These are phyloP conservation scores for Leptinotarsa tumamoca DNA, from an alignment of 2,888 invertebrate species.

Conservation along the genomic window DNA sequence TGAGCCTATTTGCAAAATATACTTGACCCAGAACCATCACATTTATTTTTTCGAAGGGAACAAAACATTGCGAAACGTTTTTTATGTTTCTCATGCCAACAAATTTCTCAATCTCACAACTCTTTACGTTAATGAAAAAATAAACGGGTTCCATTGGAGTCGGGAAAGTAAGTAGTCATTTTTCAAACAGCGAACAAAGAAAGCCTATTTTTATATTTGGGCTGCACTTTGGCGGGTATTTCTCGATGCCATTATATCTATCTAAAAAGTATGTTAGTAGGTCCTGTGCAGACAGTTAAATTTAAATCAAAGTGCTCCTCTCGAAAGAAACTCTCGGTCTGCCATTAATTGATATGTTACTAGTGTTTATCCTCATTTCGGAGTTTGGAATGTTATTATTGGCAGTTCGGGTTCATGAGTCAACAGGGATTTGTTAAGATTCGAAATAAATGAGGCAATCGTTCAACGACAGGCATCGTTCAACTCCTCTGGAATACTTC, in stretches of 20 bases:
- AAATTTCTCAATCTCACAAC: slow-evolving; percentile 2
- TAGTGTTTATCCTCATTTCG: slow-evolving; percentile 7
- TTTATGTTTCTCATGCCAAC: background rate
- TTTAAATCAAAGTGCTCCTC: slow-evolving; percentile 15
- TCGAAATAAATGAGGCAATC: background rate
- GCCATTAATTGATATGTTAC: slow-evolving; percentile 19
- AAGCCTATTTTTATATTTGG: slow-evolving; percentile 31
- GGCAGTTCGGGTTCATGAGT: background rate
- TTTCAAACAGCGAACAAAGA: slow-evolving; percentile 15
- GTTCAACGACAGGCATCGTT: background rate
- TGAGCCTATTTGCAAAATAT: slow-evolving; percentile 15
- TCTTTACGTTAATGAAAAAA: slow-evolving; percentile 16
- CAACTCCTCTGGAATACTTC: background rate
- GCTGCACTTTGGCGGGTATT: slow-evolving; percentile 26
- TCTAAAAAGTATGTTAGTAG: slow-evolving; percentile 47
- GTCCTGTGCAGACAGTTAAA: slow-evolving; percentile 38
- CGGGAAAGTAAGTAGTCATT: background rate
- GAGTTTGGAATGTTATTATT: slow-evolving; percentile 14
- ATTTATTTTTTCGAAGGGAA: slow-evolving; percentile 18
- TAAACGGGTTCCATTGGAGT: slow-evolving; percentile 7
- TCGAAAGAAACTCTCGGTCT: slow-evolving; percentile 11
- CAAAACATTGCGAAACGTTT: slow-evolving; percentile 26
- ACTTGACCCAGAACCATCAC: slow-evolving; percentile 23
- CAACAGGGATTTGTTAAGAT: slow-evolving; percentile 1
- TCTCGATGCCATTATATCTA: slow-evolving; percentile 26